A percentile compares a stretch with the other conserved stretches of the same genome.
Evolutionary conservation across 2,113 vertebrate genomes (phyloP).

Genomic region (Pomatorhinus ruficollis): DNA sequence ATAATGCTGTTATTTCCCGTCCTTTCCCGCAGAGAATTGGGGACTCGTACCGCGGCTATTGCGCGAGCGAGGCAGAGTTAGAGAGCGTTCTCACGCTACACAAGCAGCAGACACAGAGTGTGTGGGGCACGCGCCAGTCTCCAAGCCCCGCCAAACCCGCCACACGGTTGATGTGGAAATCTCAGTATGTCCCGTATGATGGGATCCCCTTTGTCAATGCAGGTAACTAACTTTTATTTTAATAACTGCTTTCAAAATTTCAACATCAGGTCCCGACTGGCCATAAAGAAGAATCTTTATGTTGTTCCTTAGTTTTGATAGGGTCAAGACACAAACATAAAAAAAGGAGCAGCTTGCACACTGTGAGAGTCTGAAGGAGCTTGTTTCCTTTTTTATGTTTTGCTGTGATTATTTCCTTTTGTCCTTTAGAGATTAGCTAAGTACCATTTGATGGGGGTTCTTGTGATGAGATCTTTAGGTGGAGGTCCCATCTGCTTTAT

Average conservation of each 20-base stretch:
- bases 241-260: conserved; percentile 29
- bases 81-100: conserved; percentile 81
- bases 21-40: conserved; percentile 82
- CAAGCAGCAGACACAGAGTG: conserved; percentile 84
- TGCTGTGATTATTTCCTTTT: not conserved
- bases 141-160: conserved; percentile 84
- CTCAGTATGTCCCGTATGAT: conserved; percentile 86
- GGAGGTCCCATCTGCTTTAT: not conserved
- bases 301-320: not conserved
- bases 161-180: conserved; percentile 87
- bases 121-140: conserved; percentile 85
- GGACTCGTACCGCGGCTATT: conserved; percentile 85
- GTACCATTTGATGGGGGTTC: not conserved
- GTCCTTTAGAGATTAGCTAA: not conserved
- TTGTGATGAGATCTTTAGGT: not conserved
- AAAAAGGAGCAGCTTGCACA: not conserved
- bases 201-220: conserved; percentile 87
- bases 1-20: conserved; percentile 64
- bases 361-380: not conserved
- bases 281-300: not conserved
- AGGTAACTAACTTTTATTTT: conserved; percentile 73
- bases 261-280: not conserved
- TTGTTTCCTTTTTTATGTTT: not conserved
- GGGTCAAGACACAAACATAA: not conserved
- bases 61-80: conserved; percentile 81